These are phyloP conservation scores for Drosophila elegans DNA, from an alignment of 1,140 invertebrate species.

Conservation along the genomic window DNA sequence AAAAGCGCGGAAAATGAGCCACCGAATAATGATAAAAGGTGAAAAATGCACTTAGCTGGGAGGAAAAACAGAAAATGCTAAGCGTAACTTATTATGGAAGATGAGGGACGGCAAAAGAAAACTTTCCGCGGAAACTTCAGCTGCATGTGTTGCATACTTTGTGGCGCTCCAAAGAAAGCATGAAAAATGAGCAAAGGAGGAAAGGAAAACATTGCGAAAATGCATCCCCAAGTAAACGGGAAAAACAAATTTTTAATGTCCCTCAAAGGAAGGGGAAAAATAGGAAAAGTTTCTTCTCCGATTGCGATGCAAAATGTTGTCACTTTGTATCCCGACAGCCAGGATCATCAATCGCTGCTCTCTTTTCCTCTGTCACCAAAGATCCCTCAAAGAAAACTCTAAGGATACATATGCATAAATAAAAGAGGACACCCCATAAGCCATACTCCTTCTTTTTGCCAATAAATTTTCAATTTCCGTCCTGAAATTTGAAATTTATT, in stretches of 20 bases:
- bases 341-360: slow-evolving; percentile 43
- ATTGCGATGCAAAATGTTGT: slow-evolving; percentile 56
- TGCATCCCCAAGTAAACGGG: slow-evolving; percentile 51
- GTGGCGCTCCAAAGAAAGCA: slow-evolving; percentile 37
- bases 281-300: slow-evolving; percentile 12
- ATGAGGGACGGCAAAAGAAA: slow-evolving; percentile 16
- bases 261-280: background rate
- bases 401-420: too few species aligned
- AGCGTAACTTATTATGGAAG: slow-evolving; percentile 52
- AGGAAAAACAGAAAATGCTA: slow-evolving; percentile 15
- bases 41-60: slow-evolving; percentile 43
- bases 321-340: slow-evolving; percentile 56
- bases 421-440: too few species aligned
- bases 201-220: slow-evolving; percentile 35
- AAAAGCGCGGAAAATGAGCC: slow-evolving; percentile 19
- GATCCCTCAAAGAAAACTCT: background rate
- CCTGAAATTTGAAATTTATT: slow-evolving; percentile 66
- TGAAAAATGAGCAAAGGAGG: slow-evolving; percentile 16
- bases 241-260: slow-evolving; percentile 68
- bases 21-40: slow-evolving; percentile 59
- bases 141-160: slow-evolving; percentile 67
- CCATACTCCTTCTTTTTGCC: slow-evolving; percentile 38
- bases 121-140: slow-evolving; percentile 62
- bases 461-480: slow-evolving; percentile 71
- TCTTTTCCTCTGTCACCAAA: slow-evolving; percentile 1